phyloP scores from a whole-genome alignment of 2,888 invertebrate genomes.

The Cecidostiba fungosa region DNA sequence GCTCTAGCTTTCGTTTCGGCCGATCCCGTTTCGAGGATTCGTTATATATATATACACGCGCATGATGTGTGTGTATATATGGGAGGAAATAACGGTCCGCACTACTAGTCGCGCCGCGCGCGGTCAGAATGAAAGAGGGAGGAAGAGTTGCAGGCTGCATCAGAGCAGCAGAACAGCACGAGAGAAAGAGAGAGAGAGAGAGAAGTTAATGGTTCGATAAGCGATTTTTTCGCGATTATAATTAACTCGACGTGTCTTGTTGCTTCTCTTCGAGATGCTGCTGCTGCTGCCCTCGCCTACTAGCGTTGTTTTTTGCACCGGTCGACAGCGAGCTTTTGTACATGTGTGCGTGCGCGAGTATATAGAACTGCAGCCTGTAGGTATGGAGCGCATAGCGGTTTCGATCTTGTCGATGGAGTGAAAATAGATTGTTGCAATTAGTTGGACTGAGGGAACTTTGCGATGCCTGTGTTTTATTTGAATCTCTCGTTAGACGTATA shows the following conservation, averaged over 20 bases:
- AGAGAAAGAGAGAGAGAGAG: constrained; percentile 29
- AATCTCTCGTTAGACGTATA: background rate
- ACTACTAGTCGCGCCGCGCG: constrained; percentile 51
- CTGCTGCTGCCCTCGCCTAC: background rate
- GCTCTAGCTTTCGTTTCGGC: background rate
- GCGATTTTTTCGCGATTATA: constrained; percentile 64
- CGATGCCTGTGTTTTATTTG: background rate
- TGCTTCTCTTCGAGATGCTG: constrained; percentile 27
- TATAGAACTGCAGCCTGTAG: background rate
- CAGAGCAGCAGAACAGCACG: constrained; percentile 17
- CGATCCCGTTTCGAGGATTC: constrained; percentile 62
- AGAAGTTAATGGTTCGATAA: constrained; percentile 64
- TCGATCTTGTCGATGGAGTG: constrained; percentile 39
- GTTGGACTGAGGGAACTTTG: background rate
- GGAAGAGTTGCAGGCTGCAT: constrained; percentile 3
- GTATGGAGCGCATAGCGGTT: constrained; percentile 49
- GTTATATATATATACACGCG: constrained; percentile 10
- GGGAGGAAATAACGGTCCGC: constrained; percentile 51
- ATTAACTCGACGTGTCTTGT: constrained; percentile 60
- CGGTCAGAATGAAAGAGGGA: constrained; percentile 38
- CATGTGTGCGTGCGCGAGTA: constrained; percentile 11
- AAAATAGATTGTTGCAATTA: constrained; percentile 58
- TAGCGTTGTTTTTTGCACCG: constrained; percentile 9
- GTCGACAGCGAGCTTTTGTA: constrained; percentile 7
- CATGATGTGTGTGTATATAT: constrained; percentile 28